A percentile compares a stretch with the other conserved stretches of the same genome.
These are phyloP conservation scores for Zosterops japonicus DNA, from an alignment of 2,113 vertebrate species.

Conservation along the genomic window DNA sequence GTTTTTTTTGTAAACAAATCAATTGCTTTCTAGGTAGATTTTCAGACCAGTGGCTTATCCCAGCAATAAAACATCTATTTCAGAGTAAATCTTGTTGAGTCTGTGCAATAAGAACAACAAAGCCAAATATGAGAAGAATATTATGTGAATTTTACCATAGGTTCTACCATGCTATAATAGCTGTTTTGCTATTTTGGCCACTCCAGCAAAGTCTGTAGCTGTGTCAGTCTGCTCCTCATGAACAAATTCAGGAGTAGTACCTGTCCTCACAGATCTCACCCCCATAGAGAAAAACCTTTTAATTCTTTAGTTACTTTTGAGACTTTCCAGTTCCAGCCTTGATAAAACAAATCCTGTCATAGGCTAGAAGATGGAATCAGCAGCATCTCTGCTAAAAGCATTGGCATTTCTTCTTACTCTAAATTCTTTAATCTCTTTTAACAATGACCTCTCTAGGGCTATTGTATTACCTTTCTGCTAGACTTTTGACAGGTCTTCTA, in stretches of 20 bases:
- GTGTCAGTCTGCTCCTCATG: background rate
- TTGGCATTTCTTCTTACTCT: background rate
- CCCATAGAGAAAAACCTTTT: background rate
- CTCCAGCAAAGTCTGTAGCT: background rate
- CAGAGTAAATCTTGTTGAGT: background rate
- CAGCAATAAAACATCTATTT: background rate
- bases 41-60: background rate
- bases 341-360: background rate
- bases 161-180: background rate
- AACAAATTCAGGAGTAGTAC: background rate
- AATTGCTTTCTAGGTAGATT: background rate
- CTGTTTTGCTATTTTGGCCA: background rate
- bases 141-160: background rate
- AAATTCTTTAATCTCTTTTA: slow-evolving; percentile 21
- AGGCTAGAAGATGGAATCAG: background rate
- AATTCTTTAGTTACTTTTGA: background rate
- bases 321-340: background rate
- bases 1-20: background rate
- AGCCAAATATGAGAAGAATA: background rate
- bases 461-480: background rate
- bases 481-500: slow-evolving; percentile 20
- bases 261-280: background rate
- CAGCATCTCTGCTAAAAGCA: background rate
- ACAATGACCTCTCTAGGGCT: background rate
- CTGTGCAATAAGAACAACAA: background rate